Evolutionary conservation across 2,113 vertebrate genomes (phyloP), one percentile per base, ranked within the genome.

Genomic region (Cephalopholis sonnerati): DNA sequence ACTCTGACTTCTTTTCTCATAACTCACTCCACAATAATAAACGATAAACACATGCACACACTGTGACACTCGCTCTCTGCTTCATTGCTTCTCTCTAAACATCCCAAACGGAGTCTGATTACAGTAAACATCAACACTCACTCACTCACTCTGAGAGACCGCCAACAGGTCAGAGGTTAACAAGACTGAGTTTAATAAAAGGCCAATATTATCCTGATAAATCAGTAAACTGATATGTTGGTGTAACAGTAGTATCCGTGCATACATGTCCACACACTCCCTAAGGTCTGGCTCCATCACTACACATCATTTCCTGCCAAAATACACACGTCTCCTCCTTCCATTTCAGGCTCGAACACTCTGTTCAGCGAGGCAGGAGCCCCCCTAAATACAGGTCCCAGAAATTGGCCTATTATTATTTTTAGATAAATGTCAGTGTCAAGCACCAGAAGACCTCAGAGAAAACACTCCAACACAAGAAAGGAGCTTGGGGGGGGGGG

Each of bases 401-500:
- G 78, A 83, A 86, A 90, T 87, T 84, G 86, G 89, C 62, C 84
- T 77, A 65, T 89, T 84, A 87, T 92, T 91, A 88, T 93, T 93
- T 92, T 91, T 87, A 90, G 88, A 93, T 86, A 89, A 91, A 93
- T 89, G 86, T 84, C 88, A 86, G 64, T 74, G 86, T 92, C 76
- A 78, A 84, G 65, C 67, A 67, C 46, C 79, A 65, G 84, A 86
- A 84, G 76, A 79, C 87, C 85, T 78, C 22, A 74, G 86, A 86
- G 89, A 82, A 87, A 91, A 90, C 78, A 78, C 65, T 77, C 55
- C 7, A 17, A 63, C 50, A 24, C 17, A 55, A 32, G 83, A 77
- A 71, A 41, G 20, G 51, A 44, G 74, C 15, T 27, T 22, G 22
- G 32, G 57, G 39, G 12, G 22, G 0, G 74, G 79, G 78, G 48